Evolutionary conservation across 2,113 vertebrate species (phyloP).

Genomic region (Zootoca vivipara): DNA sequence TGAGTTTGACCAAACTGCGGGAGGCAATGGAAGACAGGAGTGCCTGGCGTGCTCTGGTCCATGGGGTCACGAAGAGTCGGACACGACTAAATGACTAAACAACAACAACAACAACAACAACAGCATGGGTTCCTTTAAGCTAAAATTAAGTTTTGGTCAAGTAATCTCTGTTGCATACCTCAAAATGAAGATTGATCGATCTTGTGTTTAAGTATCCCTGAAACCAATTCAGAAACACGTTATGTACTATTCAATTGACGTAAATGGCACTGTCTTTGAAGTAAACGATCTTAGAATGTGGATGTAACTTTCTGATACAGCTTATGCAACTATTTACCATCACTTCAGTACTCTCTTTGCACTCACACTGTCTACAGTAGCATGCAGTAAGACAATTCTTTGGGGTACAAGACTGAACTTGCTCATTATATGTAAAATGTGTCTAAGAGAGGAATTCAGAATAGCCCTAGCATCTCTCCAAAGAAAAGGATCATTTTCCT

Average conservation of each 20-base stretch:
- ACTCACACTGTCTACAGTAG: not conserved
- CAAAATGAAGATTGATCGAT: not conserved
- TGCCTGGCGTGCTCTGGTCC: too few relatives aligned
- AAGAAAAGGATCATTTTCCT: not conserved
- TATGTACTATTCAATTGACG: not conserved
- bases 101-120: too few relatives aligned
- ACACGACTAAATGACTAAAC: too few relatives aligned
- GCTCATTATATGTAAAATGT: not conserved
- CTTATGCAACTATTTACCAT: not conserved
- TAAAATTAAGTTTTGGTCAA: not conserved
- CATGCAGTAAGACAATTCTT: not conserved
- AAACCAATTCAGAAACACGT: not conserved
- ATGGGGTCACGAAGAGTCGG: too few relatives aligned
- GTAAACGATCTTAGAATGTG: not conserved
- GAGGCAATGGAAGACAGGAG: too few relatives aligned
- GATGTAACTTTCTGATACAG: not conserved
- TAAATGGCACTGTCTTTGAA: not conserved
- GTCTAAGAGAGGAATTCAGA: not conserved
- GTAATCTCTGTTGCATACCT: not conserved
- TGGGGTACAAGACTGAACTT: not conserved
- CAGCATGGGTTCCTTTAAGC: too few relatives aligned
- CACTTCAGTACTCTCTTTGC: not conserved
- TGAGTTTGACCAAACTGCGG: too few relatives aligned
- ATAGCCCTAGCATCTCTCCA: not conserved
- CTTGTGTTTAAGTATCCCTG: not conserved